Evolutionary conservation across 2,113 vertebrate genomes (phyloP).

Genomic region (Albula glossodonta): DNA sequence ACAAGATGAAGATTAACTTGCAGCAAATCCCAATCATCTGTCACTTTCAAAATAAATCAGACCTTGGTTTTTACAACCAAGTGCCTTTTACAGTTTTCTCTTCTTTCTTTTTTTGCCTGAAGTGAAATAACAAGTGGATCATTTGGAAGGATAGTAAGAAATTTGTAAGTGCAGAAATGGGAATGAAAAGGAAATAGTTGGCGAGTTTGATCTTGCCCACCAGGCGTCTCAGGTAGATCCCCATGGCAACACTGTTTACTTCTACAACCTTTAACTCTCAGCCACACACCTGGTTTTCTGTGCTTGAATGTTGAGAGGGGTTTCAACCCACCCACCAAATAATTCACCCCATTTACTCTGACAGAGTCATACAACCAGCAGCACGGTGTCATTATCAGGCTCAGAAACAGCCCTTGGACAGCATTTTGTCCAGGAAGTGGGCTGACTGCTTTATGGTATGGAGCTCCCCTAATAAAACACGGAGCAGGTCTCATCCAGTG

Average conservation of each 20-base stretch:
- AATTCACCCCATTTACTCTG: neutral
- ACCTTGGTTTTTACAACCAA: neutral
- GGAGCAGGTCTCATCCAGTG: neutral
- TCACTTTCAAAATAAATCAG: slow-evolving; percentile 3
- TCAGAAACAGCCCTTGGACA: neutral
- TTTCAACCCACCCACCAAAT: neutral
- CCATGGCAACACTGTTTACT: neutral
- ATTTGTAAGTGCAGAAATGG: neutral
- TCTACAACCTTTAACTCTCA: slow-evolving; percentile 3
- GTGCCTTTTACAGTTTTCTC: neutral
- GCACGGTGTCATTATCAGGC: neutral
- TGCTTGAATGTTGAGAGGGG: neutral
- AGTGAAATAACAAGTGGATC: neutral
- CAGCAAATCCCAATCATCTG: neutral
- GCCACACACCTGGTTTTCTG: neutral
- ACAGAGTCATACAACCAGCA: neutral
- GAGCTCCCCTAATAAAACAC: slow-evolving; percentile 13
- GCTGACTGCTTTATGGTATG: neutral
- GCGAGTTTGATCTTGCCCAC: neutral
- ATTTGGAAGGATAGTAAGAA: neutral
- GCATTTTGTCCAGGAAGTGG: neutral
- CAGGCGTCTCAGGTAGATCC: neutral
- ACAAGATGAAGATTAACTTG: neutral
- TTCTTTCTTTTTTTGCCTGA: neutral
- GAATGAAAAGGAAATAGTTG: neutral